phyloP scores from a whole-genome alignment of 2,888 invertebrate species.

The Linhomoeus sp. region DNA sequence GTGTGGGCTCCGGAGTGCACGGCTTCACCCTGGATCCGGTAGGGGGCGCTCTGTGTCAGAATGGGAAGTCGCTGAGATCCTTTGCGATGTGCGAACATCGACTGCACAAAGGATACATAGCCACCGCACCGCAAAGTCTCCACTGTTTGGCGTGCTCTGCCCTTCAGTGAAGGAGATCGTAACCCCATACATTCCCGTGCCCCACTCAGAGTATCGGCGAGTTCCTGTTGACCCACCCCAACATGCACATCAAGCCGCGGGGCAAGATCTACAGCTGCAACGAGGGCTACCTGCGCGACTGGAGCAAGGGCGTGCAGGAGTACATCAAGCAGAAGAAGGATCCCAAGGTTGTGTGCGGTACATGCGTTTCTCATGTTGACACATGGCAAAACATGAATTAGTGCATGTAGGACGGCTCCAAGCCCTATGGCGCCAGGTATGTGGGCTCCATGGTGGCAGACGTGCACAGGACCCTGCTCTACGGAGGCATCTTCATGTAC shows the following conservation, averaged over 20 bases:
- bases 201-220: constrained; percentile 44
- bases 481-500: constrained; percentile 96
- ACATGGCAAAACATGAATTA: too few relatives aligned
- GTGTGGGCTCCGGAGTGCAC: constrained; percentile 58
- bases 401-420: constrained; percentile 33
- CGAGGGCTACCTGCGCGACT: constrained; percentile 45
- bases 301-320: constrained; percentile 40
- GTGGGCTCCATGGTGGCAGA: constrained; percentile 99
- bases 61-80: too few relatives aligned
- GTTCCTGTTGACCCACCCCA: constrained; percentile 56
- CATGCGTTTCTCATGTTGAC: too few relatives aligned
- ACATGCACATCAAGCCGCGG: constrained; percentile 58
- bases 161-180: too few relatives aligned
- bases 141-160: too few relatives aligned
- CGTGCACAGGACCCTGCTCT: constrained; percentile 91
- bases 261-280: constrained; percentile 69
- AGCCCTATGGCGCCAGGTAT: constrained; percentile 75
- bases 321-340: constrained; percentile 49
- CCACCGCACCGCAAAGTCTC: too few relatives aligned
- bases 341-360: constrained; percentile 45
- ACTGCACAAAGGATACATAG: too few relatives aligned
- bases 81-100: too few relatives aligned
- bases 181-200: too few relatives aligned
- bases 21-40: constrained; percentile 54
- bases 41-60: too few relatives aligned